Percentiles rank a stretch among this genome's conserved stretches.
These are phyloP conservation scores for Drosophila greeni DNA, from an alignment of 2,888 invertebrate species.

Conservation along the genomic window DNA sequence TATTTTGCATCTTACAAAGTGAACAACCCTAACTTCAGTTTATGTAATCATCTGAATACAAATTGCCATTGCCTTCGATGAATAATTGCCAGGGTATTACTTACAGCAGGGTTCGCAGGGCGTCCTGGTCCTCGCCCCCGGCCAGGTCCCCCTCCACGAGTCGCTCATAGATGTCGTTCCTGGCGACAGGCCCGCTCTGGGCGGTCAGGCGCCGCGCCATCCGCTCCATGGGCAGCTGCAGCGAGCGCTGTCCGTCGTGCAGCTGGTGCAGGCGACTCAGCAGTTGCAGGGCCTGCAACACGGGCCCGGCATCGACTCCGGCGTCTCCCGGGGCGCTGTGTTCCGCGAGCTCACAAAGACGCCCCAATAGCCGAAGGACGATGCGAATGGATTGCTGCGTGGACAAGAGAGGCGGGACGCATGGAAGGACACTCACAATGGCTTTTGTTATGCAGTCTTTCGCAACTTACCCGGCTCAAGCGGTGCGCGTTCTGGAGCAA, in stretches of 20 bases:
- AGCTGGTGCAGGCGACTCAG: slow-evolving; percentile 67
- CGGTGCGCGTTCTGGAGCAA: slow-evolving; percentile 69
- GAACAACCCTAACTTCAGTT: slow-evolving; percentile 1
- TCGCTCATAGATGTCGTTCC: slow-evolving; percentile 62
- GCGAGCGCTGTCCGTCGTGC: slow-evolving; percentile 53
- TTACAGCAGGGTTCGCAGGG: slow-evolving; percentile 66
- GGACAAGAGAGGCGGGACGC: slow-evolving; percentile 9
- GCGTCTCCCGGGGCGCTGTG: slow-evolving; percentile 25
- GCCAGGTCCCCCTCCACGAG: slow-evolving; percentile 55
- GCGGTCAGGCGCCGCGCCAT: slow-evolving; percentile 60
- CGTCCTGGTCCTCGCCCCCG: slow-evolving; percentile 53
- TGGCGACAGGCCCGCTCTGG: slow-evolving; percentile 46
- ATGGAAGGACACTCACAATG: slow-evolving; percentile 11
- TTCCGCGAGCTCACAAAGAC: slow-evolving; percentile 45
- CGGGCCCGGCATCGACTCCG: slow-evolving; percentile 16
- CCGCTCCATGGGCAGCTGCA: slow-evolving; percentile 71
- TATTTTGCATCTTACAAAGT: neutral
- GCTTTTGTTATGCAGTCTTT: slow-evolving; percentile 52
- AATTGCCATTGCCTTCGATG: slow-evolving; percentile 7
- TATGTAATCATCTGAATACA: slow-evolving; percentile 14
- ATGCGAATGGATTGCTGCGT: slow-evolving; percentile 64
- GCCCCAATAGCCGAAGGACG: slow-evolving; percentile 58
- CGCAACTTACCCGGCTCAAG: slow-evolving; percentile 72
- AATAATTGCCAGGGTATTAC: slow-evolving; percentile 43
- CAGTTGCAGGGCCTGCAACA: slow-evolving; percentile 61